These are phyloP conservation scores for Cyphomyrus plagiostoma DNA, from an alignment of 2,113 vertebrate genomes.

Conservation along the genomic window DNA sequence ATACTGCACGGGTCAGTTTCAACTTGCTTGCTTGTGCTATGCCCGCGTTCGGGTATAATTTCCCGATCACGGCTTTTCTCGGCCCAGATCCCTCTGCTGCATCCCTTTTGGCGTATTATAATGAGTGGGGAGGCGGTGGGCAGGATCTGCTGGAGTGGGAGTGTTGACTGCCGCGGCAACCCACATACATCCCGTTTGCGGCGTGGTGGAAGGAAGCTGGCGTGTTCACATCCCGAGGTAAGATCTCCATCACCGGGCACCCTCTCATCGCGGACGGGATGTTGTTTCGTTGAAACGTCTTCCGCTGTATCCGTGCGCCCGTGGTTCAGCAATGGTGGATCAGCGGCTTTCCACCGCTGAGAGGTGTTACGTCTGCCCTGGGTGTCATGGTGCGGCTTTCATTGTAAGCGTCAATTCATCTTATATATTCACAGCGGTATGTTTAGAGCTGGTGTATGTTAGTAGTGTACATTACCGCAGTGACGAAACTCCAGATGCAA, in stretches of 20 bases:
- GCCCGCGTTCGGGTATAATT: background rate
- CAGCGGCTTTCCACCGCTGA: background rate
- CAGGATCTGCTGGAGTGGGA: background rate
- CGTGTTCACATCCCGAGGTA: background rate
- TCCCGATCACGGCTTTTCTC: background rate
- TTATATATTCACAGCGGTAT: background rate
- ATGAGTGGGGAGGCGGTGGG: constrained; percentile 4
- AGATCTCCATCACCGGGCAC: background rate
- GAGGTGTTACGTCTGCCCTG: background rate
- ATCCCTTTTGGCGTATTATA: background rate
- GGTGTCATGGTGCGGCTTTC: background rate
- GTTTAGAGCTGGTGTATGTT: background rate
- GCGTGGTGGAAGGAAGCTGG: background rate
- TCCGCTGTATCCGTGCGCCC: background rate
- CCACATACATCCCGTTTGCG: background rate
- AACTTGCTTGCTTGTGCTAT: background rate
- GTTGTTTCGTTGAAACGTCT: background rate
- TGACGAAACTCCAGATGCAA: background rate
- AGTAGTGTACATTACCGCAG: background rate
- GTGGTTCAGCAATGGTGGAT: background rate
- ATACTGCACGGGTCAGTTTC: background rate
- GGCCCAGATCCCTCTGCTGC: background rate
- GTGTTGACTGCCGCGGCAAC: background rate
- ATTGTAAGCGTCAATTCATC: background rate
- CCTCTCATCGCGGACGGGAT: background rate